Conservation (phyloP, 2,888 invertebrate genomes). For the Crossocerus cetratus region DNA sequence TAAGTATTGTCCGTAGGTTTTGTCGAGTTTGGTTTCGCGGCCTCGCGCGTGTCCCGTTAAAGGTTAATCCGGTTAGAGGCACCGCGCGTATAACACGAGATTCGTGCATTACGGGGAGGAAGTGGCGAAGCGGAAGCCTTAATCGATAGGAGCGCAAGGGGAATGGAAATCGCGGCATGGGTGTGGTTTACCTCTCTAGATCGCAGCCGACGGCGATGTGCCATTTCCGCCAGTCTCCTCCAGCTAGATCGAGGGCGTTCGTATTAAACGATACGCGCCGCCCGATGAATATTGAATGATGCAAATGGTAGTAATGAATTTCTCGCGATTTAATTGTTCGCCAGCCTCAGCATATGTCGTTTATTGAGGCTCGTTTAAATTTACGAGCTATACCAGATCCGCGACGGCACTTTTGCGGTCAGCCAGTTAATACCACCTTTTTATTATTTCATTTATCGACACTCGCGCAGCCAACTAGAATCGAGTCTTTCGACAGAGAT, state of each 20-base stretch:
- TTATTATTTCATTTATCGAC: no score
- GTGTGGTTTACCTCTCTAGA: neutral
- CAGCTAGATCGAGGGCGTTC: slow-evolving; percentile 5
- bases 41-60: no score
- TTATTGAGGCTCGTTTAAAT: no score
- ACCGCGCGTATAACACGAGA: neutral
- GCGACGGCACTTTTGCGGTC: no score
- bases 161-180: neutral
- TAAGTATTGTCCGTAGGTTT: no score
- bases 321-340: slow-evolving; percentile 7
- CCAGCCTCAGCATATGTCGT: no score
- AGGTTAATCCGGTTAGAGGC: no score
- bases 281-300: slow-evolving; percentile 2
- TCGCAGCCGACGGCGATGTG: neutral
- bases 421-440: no score
- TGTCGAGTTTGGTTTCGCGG: no score
- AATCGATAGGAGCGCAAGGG: neutral
- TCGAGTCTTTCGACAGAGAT: no score
- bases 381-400: no score
- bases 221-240: neutral
- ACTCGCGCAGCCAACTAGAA: no score
- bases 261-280: neutral
- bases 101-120: neutral
- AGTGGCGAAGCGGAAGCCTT: neutral
- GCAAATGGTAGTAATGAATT: neutral